These are phyloP conservation scores for Callopanchax toddi DNA, from an alignment of 2,113 vertebrate genomes.

Conservation along the genomic window DNA sequence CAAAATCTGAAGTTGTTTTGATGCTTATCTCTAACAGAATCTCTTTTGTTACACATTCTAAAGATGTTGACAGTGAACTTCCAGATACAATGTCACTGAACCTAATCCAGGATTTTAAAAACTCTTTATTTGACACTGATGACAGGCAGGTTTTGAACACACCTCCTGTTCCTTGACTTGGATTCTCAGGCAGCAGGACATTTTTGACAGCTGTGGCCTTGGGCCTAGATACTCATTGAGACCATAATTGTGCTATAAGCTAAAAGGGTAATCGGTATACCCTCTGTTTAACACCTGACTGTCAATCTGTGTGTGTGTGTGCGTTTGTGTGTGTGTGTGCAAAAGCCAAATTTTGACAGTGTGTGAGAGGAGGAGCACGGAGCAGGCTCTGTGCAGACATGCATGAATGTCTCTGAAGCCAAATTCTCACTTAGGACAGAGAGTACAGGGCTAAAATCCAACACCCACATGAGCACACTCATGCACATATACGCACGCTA, in stretches of 20 bases:
- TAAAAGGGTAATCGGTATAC: conserved; percentile 66
- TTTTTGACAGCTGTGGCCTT: conserved; percentile 63
- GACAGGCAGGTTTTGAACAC: conserved; percentile 21
- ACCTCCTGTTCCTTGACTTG: conserved; percentile 37
- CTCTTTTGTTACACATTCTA: conserved; percentile 23
- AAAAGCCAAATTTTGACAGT: conserved; percentile 64
- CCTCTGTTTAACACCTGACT: conserved; percentile 68
- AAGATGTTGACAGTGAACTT: conserved; percentile 37
- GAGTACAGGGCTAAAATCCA: conserved; percentile 32
- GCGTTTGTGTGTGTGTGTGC: conserved; percentile 24
- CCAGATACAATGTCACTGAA: conserved; percentile 49
- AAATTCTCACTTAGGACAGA: conserved; percentile 54
- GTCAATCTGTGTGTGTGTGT: conserved; percentile 35
- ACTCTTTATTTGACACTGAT: not conserved
- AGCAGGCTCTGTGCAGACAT: conserved; percentile 68
- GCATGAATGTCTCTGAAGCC: conserved; percentile 47
- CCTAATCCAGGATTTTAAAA: conserved; percentile 55
- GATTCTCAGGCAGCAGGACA: conserved; percentile 45
- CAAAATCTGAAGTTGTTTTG: conserved; percentile 4
- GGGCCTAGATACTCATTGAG: conserved; percentile 62
- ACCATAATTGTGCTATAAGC: conserved; percentile 68
- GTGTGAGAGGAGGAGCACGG: conserved; percentile 50
- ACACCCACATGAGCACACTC: conserved; percentile 15
- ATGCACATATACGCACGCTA: conserved; percentile 22
- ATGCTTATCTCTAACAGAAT: not conserved